Base-by-base conservation (phyloP, 1,140 invertebrate species). In the Heliconius congener region DNA sequence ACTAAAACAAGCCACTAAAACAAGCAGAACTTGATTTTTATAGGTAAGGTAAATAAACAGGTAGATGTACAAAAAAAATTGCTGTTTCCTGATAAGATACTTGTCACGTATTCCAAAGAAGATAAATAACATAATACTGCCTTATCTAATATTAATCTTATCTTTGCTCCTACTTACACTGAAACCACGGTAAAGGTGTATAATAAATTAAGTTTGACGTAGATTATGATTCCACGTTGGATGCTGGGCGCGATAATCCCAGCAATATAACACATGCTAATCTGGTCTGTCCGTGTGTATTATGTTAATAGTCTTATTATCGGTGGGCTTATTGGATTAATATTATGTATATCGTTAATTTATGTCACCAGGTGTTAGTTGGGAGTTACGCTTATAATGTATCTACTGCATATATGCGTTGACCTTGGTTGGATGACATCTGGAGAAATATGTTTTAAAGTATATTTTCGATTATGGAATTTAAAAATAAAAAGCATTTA, bases 301-400 rank as follows among this genome's bases (percentile, higher is more conserved):
- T 76, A 70, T 76, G 57, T 70, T 76, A 76, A 76, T 76, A 60
- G 74, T 76, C 74, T 76, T 60, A 76, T 76, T 76, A 76, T 39
- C 57, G 74, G 16, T 76, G 39, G 60, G 57, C 74, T 76, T 55
- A 70, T 30, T 70, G 74, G 74, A 66, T 76, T 76, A 76, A 46
- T 70, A 76, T 42, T 70, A 70, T 70, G 16, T 66, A 46, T 70
- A 70, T 76, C 37, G 8, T 23, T 72, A 72, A 72, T 72, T 42
- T 66, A 66, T 66, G 60, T 66, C 60, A 66, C 60, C 60, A 66
- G 60, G 60, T 66, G 27, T 30, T 66, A 66, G 55, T 66, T 66
- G 27, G 9, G 27, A 30, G 60, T 27, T 66, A 27, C 60, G 23
- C 16, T n/a, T 57, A 11, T 57, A 23, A 57, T 23, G 13, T 66